Evolutionary conservation across 1,140 invertebrate species (phyloP).

Genomic region (Hyles vespertilio): DNA sequence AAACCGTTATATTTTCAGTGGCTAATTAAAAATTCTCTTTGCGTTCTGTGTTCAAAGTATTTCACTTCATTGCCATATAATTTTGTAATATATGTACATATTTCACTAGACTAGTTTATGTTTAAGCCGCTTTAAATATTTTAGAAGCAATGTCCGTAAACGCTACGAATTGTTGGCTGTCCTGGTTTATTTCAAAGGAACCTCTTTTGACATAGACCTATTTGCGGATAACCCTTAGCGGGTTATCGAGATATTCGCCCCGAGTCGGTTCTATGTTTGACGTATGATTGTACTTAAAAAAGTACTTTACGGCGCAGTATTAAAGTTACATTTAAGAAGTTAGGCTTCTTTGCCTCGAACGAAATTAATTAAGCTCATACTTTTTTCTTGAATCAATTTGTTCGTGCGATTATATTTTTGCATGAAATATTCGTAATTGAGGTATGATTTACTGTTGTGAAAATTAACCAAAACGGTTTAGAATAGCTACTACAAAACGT

Average conservation of each 20-base stretch:
- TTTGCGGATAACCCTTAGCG: too few species aligned
- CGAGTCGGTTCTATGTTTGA: slow-evolving; percentile 14
- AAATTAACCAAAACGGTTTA: slow-evolving; percentile 10
- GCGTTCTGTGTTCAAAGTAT: background rate
- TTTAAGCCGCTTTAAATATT: slow-evolving; percentile 45
- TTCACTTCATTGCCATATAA: background rate
- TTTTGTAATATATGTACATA: slow-evolving; percentile 67
- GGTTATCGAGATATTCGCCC: too few species aligned
- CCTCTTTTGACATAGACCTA: background rate
- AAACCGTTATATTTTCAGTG: background rate
- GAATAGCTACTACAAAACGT: slow-evolving; percentile 19
- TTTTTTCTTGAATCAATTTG: too few species aligned
- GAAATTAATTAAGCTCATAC: too few species aligned
- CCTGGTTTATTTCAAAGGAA: background rate
- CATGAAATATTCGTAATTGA: too few species aligned
- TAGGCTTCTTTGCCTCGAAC: too few species aligned
- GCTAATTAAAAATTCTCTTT: slow-evolving; percentile 1
- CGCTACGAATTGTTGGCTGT: background rate
- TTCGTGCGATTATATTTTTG: too few species aligned
- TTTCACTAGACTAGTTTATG: slow-evolving; percentile 50
- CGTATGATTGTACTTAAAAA: slow-evolving; percentile 6
- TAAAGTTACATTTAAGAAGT: background rate
- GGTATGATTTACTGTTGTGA: too few species aligned
- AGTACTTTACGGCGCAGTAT: slow-evolving; percentile 3
- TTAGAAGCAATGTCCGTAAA: slow-evolving; percentile 23